A percentile compares a stretch with the other conserved stretches of the same genome.
Conservation (phyloP, 2,888 invertebrate genomes). For the Heteromyza rotundicornis region DNA sequence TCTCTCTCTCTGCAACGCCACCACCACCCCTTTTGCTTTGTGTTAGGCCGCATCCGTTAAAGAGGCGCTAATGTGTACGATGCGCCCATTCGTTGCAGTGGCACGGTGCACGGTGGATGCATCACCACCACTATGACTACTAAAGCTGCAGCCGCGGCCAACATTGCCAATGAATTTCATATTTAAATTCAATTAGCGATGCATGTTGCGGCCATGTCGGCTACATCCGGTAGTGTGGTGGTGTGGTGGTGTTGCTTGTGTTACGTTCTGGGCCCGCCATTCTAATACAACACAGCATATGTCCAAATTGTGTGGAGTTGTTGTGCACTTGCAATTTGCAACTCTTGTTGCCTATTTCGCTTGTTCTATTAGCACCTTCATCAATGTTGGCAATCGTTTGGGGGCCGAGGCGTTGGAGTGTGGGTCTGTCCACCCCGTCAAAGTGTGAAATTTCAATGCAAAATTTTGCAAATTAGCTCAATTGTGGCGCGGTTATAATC, state of each 20-base stretch:
- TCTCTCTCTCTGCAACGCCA: too few relatives aligned
- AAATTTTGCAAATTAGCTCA: not conserved
- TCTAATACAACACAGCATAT: too few relatives aligned
- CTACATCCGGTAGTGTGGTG: slow-evolving; percentile 18
- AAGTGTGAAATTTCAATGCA: not conserved
- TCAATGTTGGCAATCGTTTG: not conserved
- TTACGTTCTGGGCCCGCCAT: too few relatives aligned
- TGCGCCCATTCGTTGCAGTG: too few relatives aligned
- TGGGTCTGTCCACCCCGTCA: not conserved
- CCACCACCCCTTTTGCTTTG: slow-evolving; percentile 22
- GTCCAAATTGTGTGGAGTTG: not conserved
- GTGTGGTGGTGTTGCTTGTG: too few relatives aligned
- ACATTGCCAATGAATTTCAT: slow-evolving; percentile 9
- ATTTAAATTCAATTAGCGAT: slow-evolving; percentile 29
- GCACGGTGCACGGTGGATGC: not conserved
- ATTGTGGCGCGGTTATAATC: not conserved
- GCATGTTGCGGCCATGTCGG: slow-evolving; percentile 28
- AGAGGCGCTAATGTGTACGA: slow-evolving; percentile 27
- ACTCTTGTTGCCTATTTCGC: slow-evolving; percentile 12
- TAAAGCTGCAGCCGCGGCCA: not conserved
- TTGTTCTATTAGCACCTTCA: not conserved
- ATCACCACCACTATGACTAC: slow-evolving; percentile 12
- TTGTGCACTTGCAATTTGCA: not conserved
- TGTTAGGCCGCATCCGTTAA: slow-evolving; percentile 7
- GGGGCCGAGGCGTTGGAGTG: not conserved